Evolutionary conservation across 2,113 vertebrate genomes (phyloP), one percentile per base, ranked within the genome.

Genomic region (Rhadina sibilatrix): DNA sequence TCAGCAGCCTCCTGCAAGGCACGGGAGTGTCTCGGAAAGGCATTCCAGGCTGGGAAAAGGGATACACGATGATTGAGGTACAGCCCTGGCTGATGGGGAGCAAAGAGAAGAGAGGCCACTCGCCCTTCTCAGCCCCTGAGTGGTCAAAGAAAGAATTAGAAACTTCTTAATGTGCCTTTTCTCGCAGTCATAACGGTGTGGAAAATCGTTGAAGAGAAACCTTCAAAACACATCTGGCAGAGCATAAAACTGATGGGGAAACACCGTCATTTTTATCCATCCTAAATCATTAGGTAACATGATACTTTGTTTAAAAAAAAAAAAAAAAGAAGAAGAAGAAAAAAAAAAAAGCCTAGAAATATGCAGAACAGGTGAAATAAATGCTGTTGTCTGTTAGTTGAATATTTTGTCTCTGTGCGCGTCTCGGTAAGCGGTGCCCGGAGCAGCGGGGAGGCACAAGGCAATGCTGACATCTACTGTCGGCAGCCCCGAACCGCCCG

Each of bases 381-480:
- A 38, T 3, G 53, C 20, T 42, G 23, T 10, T 30, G 40, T 54
- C 31, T 53, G 3, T 35, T 28, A 38, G 38, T 10, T 42, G 27
- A 31, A 8, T 15, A 5, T 35, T 74, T 61, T 21, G 35, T 60
- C n/a, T 7, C 0, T 3, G 50, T 2, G 49, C n/a, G 6, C 6
- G 5, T 25, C 38, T 54, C 63, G 6, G 12, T 33, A 4, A 24
- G 27, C 11, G 63, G 31, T 61, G n/a, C 42, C 81, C 9, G 7
- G 31, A 64, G 76, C 53, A 19, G n/a, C 30, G 25, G 80, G 33
- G 49, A 77, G 74, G 93, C 68, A 30, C 82, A 97, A 83, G 96
- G 78, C 96, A 97, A 97, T 80, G 81, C 80, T 89, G 97, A 91
- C 98, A 98, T 33, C 98, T 98, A 80, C 95, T 72, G 98, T 56